These are phyloP conservation scores for Neomicropteryx cornuta DNA, from an alignment of 1,140 invertebrate genomes.

Conservation along the genomic window DNA sequence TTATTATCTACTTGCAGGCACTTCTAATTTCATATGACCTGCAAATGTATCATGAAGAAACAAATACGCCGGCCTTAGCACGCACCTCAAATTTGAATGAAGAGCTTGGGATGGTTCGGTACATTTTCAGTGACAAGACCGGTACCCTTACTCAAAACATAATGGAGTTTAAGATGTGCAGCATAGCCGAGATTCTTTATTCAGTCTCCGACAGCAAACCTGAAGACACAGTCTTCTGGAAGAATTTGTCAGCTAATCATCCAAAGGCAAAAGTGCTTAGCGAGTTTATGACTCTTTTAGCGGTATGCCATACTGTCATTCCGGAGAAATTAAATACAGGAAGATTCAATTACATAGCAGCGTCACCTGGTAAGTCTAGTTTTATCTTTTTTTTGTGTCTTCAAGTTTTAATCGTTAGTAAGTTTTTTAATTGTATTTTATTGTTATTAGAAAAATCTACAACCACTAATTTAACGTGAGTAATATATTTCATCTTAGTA, in stretches of 20 bases:
- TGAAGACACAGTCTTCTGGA: constrained; percentile 28
- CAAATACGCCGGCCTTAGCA: constrained; percentile 92
- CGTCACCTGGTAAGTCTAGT: constrained; percentile 83
- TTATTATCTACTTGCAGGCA: too few relatives aligned
- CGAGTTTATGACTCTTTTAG: constrained; percentile 83
- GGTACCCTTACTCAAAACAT: constrained; percentile 95
- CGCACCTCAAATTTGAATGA: constrained; percentile 98
- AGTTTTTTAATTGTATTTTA: too few relatives aligned
- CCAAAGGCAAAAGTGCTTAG: constrained; percentile 50
- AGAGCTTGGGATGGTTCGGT: constrained; percentile 96
- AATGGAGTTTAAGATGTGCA: constrained; percentile 94
- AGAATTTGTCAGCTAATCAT: constrained; percentile 45
- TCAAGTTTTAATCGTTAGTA: too few relatives aligned
- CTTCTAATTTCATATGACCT: constrained; percentile 92
- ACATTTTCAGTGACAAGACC: constrained; percentile 93
- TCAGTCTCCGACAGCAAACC: constrained; percentile 22
- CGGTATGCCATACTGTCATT: constrained; percentile 97
- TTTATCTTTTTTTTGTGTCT: too few relatives aligned
- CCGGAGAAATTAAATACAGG: constrained; percentile 70
- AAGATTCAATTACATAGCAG: constrained; percentile 83
- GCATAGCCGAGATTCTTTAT: constrained; percentile 67
- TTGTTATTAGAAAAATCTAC: too few relatives aligned
- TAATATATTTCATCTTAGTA: too few relatives aligned
- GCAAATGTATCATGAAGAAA: constrained; percentile 93
- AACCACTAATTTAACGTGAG: too few relatives aligned